These are phyloP conservation scores for Gymnocephalus cernua DNA, from an alignment of 2,113 vertebrate genomes.

Conservation along the genomic window DNA sequence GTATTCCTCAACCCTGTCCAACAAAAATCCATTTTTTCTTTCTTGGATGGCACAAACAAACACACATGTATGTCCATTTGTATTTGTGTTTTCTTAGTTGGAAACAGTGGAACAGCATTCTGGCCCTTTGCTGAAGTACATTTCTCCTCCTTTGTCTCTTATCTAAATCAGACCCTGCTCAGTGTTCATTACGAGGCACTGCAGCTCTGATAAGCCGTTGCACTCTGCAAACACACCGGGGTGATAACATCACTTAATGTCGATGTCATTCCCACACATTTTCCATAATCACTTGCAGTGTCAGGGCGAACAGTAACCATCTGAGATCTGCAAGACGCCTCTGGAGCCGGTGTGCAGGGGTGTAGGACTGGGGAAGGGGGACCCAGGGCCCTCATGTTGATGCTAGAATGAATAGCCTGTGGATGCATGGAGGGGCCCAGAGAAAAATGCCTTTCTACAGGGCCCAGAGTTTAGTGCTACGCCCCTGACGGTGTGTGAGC, in stretches of 20 bases:
- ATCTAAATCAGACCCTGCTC: slow-evolving; percentile 7
- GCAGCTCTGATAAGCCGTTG: slow-evolving; percentile 10
- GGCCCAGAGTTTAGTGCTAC: no score
- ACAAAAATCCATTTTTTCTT: slow-evolving; percentile 30
- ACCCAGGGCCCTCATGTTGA: no score
- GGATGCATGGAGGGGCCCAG: no score
- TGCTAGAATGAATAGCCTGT: no score
- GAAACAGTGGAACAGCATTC: slow-evolving; percentile 1
- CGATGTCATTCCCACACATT: neutral
- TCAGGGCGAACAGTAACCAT: neutral
- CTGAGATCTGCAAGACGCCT: neutral
- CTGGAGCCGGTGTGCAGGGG: neutral
- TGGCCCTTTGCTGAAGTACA: neutral
- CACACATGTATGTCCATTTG: slow-evolving; percentile 60
- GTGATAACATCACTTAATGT: neutral
- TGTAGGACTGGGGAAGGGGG: no score
- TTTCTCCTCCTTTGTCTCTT: slow-evolving; percentile 8
- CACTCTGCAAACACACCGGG: neutral
- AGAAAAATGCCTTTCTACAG: no score
- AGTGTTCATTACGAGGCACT: neutral
- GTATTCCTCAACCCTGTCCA: slow-evolving; percentile 52
- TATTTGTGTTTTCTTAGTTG: neutral
- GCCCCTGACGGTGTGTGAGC: slow-evolving; percentile 45
- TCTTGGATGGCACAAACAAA: slow-evolving; percentile 35
- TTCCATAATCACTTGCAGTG: neutral